A percentile compares a stretch with the other conserved stretches of the same genome.
Evolutionary conservation across 1,140 invertebrate genomes (phyloP).

Genomic region (Oreohelix idahoensis): DNA sequence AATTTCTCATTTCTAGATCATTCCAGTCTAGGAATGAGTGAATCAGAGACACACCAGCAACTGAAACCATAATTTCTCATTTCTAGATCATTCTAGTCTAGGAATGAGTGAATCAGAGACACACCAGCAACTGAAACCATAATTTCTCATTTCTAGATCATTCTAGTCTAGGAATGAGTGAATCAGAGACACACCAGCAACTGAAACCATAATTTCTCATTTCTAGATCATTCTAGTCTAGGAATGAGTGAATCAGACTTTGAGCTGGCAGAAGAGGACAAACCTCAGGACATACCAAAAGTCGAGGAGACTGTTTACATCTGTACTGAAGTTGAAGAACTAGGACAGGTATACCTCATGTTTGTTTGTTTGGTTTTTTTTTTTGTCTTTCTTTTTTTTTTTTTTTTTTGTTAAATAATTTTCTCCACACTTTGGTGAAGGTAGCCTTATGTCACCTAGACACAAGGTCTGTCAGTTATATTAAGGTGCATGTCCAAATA

Average conservation of each 20-base stretch:
- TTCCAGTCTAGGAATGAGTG: slow-evolving; percentile 43
- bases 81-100: slow-evolving; percentile 33
- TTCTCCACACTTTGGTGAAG: too few species aligned
- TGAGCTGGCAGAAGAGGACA: slow-evolving; percentile 45
- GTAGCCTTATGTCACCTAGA: too few species aligned
- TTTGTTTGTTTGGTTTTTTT: neutral
- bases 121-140: too few species aligned
- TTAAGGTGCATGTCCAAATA: too few species aligned
- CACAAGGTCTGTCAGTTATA: too few species aligned
- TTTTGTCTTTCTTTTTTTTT: too few species aligned
- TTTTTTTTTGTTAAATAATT: too few species aligned
- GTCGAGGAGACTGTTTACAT: slow-evolving; percentile 69
- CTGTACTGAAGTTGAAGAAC: slow-evolving; percentile 79
- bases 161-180: slow-evolving; percentile 40
- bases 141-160: slow-evolving; percentile 17
- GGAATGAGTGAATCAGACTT: slow-evolving; percentile 56
- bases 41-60: too few species aligned
- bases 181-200: too few species aligned
- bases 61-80: too few species aligned
- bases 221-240: slow-evolving; percentile 32
- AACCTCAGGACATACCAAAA: slow-evolving; percentile 57
- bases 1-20: slow-evolving; percentile 17
- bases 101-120: slow-evolving; percentile 40
- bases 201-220: neutral
- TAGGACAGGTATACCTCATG: slow-evolving; percentile 77